These are phyloP conservation scores for Meteorus cinctellus DNA, from an alignment of 2,888 invertebrate genomes.

Conservation along the genomic window DNA sequence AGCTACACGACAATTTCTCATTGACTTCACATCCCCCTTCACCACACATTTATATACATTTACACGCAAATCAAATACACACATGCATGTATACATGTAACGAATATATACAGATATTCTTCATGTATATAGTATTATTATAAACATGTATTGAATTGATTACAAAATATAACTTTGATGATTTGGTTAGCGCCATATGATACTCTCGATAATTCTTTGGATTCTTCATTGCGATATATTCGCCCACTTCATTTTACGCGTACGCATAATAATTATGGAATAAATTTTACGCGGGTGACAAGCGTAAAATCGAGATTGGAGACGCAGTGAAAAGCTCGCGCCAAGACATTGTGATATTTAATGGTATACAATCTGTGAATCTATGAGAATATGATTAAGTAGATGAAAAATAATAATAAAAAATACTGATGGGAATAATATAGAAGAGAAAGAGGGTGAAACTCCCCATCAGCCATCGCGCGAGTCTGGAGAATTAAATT, in stretches of 20 bases:
- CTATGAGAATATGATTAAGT: constrained; percentile 17
- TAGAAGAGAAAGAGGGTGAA: not conserved
- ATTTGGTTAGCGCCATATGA: constrained; percentile 35
- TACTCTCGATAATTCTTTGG: constrained; percentile 48
- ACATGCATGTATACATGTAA: constrained; percentile 12
- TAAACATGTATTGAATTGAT: not conserved
- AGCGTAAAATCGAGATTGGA: constrained; percentile 45
- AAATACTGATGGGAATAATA: not conserved
- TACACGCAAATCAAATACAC: constrained; percentile 3
- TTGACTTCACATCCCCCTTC: not conserved
- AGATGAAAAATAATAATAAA: constrained; percentile 16
- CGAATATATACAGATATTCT: not conserved
- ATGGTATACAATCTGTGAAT: not conserved
- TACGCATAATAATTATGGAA: constrained; percentile 54
- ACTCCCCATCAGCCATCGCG: not conserved
- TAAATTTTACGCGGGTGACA: constrained; percentile 48
- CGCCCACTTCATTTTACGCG: constrained; percentile 21
- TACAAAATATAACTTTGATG: not conserved
- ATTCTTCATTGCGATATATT: constrained; percentile 37
- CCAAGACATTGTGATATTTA: not conserved
- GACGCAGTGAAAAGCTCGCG: not conserved
- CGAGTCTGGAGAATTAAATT: constrained; percentile 20
- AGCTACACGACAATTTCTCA: constrained; percentile 8
- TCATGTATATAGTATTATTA: not conserved
- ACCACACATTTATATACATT: not conserved